Conservation (phyloP, 2,888 invertebrate genomes). For the Platerodrilus igneus region DNA sequence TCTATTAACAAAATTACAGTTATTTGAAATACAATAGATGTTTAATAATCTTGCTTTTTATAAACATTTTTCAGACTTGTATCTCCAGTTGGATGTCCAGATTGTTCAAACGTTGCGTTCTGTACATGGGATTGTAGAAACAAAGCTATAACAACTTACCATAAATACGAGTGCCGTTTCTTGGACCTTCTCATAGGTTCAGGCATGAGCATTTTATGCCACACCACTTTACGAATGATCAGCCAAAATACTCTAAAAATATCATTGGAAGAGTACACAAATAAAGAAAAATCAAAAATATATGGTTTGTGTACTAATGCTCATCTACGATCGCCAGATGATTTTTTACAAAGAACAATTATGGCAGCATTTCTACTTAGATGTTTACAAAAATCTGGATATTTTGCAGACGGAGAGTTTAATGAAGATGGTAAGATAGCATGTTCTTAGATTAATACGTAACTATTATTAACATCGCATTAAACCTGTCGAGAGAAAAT, state of each 20-base stretch:
- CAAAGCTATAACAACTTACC: constrained; percentile 61
- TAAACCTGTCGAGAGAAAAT: too few relatives aligned
- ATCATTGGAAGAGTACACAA: constrained; percentile 50
- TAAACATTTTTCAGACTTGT: constrained; percentile 53
- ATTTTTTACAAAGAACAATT: constrained; percentile 69
- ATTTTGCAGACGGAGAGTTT: constrained; percentile 54
- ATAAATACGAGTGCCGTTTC: constrained; percentile 70
- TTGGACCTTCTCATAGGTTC: constrained; percentile 69
- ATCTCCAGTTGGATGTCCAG: constrained; percentile 66
- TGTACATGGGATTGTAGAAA: constrained; percentile 65
- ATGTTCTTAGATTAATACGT: too few relatives aligned
- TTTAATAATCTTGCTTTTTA: constrained; percentile 1
- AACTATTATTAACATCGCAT: too few relatives aligned
- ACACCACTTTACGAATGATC: constrained; percentile 70
- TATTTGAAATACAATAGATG: not conserved
- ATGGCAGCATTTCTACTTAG: constrained; percentile 74
- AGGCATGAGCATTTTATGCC: constrained; percentile 74
- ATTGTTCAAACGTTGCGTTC: constrained; percentile 74
- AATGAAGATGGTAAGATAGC: constrained; percentile 39
- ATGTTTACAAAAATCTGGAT: constrained; percentile 63
- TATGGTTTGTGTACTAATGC: constrained; percentile 66
- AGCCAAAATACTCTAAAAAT: constrained; percentile 60
- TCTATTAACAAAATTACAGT: constrained; percentile 2
- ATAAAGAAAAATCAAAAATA: constrained; percentile 49
- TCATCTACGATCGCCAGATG: constrained; percentile 56